Percentiles rank a stretch among this genome's conserved stretches.
Conservation (phyloP, 2,113 vertebrate species). For the Hirundichthys speculiger region DNA sequence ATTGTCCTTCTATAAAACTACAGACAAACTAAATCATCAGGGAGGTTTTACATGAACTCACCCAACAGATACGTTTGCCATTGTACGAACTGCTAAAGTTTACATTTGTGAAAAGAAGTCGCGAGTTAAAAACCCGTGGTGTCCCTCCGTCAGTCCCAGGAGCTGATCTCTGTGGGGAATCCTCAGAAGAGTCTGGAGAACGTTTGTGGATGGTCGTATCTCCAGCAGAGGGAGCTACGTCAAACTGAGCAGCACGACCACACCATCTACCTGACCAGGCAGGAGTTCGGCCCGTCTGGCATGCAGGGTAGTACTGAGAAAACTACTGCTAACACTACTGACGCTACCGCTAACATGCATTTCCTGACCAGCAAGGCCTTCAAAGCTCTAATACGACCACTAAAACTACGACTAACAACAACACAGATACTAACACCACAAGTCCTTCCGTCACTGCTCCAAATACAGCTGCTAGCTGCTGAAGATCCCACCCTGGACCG, state of each 20-base stretch:
- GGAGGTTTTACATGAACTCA: too few relatives aligned
- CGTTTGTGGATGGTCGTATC: slow-evolving; percentile 94
- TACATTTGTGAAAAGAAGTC: background rate
- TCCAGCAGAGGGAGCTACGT: slow-evolving; percentile 89
- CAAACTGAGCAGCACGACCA: slow-evolving; percentile 92
- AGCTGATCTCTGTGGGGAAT: slow-evolving; percentile 92
- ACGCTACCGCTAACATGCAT: too few relatives aligned
- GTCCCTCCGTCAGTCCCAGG: slow-evolving; percentile 72
- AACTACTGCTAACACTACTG: background rate
- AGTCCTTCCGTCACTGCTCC: background rate
- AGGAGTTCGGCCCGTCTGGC: slow-evolving; percentile 94
- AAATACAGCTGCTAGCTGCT: background rate
- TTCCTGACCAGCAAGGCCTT: too few relatives aligned
- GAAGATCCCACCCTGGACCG: background rate
- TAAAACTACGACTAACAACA: background rate
- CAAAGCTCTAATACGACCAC: background rate
- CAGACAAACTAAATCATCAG: too few relatives aligned
- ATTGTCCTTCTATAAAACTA: too few relatives aligned
- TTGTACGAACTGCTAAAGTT: too few relatives aligned
- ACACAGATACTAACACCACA: too few relatives aligned
- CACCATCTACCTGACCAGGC: slow-evolving; percentile 94
- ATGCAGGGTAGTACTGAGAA: slow-evolving; percentile 82
- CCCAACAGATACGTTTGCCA: too few relatives aligned
- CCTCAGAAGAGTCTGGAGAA: slow-evolving; percentile 95
- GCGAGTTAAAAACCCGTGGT: background rate